Percentiles rank a stretch among this genome's conserved stretches.
phyloP scores from a whole-genome alignment of 1,140 invertebrate species.

The Arctopsyche grandis region DNA sequence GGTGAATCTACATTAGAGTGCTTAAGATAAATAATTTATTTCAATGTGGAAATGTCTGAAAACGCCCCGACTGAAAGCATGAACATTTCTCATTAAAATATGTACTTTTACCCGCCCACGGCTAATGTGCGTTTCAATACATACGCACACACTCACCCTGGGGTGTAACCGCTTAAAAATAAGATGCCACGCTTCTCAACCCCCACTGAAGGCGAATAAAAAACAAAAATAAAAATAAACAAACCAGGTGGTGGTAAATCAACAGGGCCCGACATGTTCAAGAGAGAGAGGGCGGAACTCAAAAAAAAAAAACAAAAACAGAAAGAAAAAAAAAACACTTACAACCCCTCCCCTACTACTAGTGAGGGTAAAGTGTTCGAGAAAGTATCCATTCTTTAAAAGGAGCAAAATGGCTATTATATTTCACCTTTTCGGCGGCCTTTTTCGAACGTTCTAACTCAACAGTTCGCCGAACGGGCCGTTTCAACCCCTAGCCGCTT shows the following conservation, averaged over 20 bases:
- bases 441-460: constrained; percentile 45
- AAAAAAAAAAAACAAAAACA: constrained; percentile 23
- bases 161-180: constrained; percentile 39
- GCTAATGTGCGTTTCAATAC: background rate
- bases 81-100: background rate
- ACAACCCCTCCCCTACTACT: constrained; percentile 20
- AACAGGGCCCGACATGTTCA: constrained; percentile 43
- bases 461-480: constrained; percentile 40
- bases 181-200: constrained; percentile 28
- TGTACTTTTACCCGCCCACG: background rate
- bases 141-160: background rate
- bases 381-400: constrained; percentile 53
- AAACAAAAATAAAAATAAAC: constrained; percentile 30
- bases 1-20: no score
- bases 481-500: constrained; percentile 1
- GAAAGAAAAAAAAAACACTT: constrained; percentile 34
- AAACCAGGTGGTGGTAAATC: constrained; percentile 48
- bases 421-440: constrained; percentile 53
- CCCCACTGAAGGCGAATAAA: no score
- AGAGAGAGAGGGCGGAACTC: constrained; percentile 2
- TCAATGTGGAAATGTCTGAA: background rate
- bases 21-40: background rate
- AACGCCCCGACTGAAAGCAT: background rate
- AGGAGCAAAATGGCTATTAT: constrained; percentile 53
- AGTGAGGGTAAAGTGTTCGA: constrained; percentile 13